Conservation (phyloP, 1,140 invertebrate genomes). For the Drosophila bifasciata region DNA sequence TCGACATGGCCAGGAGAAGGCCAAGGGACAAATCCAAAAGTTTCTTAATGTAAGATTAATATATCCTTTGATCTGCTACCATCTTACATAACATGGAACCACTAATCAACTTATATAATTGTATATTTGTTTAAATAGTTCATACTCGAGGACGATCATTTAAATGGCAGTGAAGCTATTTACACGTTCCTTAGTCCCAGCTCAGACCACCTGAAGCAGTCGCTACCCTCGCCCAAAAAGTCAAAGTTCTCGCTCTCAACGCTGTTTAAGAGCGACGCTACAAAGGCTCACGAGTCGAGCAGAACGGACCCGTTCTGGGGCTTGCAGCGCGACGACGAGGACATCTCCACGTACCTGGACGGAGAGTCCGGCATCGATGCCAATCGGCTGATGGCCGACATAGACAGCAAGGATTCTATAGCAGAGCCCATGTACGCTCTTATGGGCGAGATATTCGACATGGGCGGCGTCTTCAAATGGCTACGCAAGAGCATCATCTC, state of each 20-base stretch:
- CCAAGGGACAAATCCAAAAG: conserved; percentile 92
- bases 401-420: conserved; percentile 91
- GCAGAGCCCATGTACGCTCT: conserved; percentile 94
- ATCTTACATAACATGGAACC: too few relatives aligned
- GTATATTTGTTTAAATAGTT: conserved; percentile 85
- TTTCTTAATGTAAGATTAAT: conserved; percentile 90
- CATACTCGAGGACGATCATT: conserved; percentile 92
- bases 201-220: conserved; percentile 93
- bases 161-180: conserved; percentile 94
- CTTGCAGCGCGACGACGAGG: conserved; percentile 87
- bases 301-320: conserved; percentile 82
- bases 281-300: conserved; percentile 64
- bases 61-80: too few relatives aligned
- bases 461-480: conserved; percentile 94
- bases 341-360: conserved; percentile 89
- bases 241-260: conserved; percentile 93
- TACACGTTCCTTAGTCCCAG: conserved; percentile 95
- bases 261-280: conserved; percentile 91
- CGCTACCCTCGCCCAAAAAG: conserved; percentile 90
- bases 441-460: conserved; percentile 94
- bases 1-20: conserved; percentile 91
- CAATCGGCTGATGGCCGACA: conserved; percentile 84
- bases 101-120: too few relatives aligned
- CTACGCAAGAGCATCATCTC: conserved; percentile 93
- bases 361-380: conserved; percentile 84